Evolutionary conservation across 2,113 vertebrate genomes (phyloP), one percentile per base, ranked within the genome.

Genomic region (Otus sunia): DNA sequence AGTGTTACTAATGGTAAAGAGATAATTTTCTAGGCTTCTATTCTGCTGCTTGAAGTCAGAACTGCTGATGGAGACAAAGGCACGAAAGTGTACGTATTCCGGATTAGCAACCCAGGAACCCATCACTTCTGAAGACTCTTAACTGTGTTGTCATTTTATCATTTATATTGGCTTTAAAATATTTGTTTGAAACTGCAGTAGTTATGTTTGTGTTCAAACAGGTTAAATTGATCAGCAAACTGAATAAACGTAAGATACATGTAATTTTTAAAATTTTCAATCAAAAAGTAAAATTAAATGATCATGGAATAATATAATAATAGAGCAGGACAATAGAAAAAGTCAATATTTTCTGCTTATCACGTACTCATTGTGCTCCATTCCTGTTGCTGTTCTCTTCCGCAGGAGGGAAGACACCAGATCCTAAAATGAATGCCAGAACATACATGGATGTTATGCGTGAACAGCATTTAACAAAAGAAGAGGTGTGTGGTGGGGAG

Each of bases 1-100:
- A 99, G 99, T 99, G 99, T 99, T 99, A 99, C 99, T 99, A 99
- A 99, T 99, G 99, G 99, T 99, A 99, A 99, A 99, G 99, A 99
- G 99, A 99, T 99, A 99, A 99, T 99, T 99, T 99, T 99, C 99
- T 99, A 99, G 99, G 99, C 99, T 99, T 99, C 99, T 99, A 99
- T 99, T 99, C 99, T 99, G 99, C 99, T 99, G 99, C 99, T 99
- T 99, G 99, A 99, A 99, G 99, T 99, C 99, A 99, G 99, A 99
- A 98, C 99, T 99, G 99, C 99, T 99, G 99, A 99, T 98, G 99
- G 99, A 99, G 99, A 98, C 99, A 99, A 99, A 99, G 99, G 99
- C 99, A 99, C 98, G 99, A 99, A 99, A 99, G 99, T 99, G 99
- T 99, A 99, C 99, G 99, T 99, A 99, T 99, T 99, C 99, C 98